Evolutionary conservation across 2,888 invertebrate genomes (phyloP).

Genomic region (Lithosia quadra): DNA sequence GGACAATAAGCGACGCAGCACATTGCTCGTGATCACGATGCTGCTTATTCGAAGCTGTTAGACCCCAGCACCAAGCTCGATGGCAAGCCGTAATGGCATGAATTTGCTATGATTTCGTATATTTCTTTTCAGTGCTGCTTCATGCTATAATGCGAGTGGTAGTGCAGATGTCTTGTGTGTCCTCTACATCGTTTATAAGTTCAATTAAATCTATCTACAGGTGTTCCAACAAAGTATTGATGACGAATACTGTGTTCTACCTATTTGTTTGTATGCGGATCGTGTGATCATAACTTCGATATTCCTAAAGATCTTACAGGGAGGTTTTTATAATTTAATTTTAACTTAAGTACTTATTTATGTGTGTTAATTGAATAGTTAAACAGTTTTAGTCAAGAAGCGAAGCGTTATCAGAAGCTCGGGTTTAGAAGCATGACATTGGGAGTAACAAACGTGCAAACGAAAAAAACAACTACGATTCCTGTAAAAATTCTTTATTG

Average conservation of each 20-base stretch:
- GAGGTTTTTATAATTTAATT: slow-evolving; percentile 31
- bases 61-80: slow-evolving; percentile 71
- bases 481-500: slow-evolving; percentile 82
- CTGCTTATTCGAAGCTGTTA: slow-evolving; percentile 71
- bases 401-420: slow-evolving; percentile 80
- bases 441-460: slow-evolving; percentile 74
- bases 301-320: slow-evolving; percentile 24
- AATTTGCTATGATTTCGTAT: slow-evolving; percentile 62
- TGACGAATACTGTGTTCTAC: slow-evolving; percentile 23
- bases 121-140: slow-evolving; percentile 62
- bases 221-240: slow-evolving; percentile 29
- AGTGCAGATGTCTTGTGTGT: slow-evolving; percentile 52
- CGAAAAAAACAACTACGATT: slow-evolving; percentile 81
- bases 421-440: slow-evolving; percentile 73
- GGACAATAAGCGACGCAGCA: slow-evolving; percentile 69
- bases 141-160: slow-evolving; percentile 78
- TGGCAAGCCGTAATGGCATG: slow-evolving; percentile 67
- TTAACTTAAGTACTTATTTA: slow-evolving; percentile 56
- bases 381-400: slow-evolving; percentile 70
- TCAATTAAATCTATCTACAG: slow-evolving; percentile 23
- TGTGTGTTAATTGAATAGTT: slow-evolving; percentile 57
- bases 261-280: slow-evolving; percentile 28
- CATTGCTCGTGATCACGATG: slow-evolving; percentile 62
- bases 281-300: slow-evolving; percentile 16
- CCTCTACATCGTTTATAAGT: slow-evolving; percentile 28